A percentile compares a stretch with the other conserved stretches of the same genome.
These are phyloP conservation scores for Caretta caretta DNA, from an alignment of 2,113 vertebrate species.

Conservation along the genomic window DNA sequence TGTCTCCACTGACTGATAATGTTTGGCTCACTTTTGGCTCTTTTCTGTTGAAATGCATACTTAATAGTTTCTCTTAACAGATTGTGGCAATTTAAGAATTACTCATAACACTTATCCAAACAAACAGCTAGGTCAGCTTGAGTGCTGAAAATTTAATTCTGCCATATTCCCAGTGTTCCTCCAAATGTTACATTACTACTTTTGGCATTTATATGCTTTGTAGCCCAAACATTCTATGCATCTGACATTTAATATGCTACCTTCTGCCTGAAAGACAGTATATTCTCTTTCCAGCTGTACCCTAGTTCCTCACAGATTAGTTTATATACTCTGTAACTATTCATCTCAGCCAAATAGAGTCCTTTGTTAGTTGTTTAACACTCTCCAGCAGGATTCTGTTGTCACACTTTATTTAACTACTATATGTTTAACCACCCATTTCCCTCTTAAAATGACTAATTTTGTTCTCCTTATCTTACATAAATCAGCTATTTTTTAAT, in stretches of 20 bases:
- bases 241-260: neutral
- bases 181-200: neutral
- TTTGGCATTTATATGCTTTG: neutral
- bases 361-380: neutral
- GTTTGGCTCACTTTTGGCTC: neutral
- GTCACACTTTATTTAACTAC: neutral
- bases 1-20: neutral
- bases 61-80: neutral
- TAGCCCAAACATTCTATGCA: fast-evolving
- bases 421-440: neutral
- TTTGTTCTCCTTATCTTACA: neutral
- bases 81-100: neutral
- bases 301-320: neutral
- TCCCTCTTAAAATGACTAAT: neutral
- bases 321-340: neutral
- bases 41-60: neutral
- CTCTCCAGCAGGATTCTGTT: neutral
- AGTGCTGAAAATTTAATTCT: neutral
- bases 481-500: neutral
- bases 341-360: neutral
- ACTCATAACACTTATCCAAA: neutral
- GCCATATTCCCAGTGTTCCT: neutral
- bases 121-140: neutral
- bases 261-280: neutral
- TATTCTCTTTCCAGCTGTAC: fast-evolving